Percentiles rank a stretch among this genome's conserved stretches.
Conservation (phyloP, 1,140 invertebrate genomes). For the Drosophila burlai region DNA sequence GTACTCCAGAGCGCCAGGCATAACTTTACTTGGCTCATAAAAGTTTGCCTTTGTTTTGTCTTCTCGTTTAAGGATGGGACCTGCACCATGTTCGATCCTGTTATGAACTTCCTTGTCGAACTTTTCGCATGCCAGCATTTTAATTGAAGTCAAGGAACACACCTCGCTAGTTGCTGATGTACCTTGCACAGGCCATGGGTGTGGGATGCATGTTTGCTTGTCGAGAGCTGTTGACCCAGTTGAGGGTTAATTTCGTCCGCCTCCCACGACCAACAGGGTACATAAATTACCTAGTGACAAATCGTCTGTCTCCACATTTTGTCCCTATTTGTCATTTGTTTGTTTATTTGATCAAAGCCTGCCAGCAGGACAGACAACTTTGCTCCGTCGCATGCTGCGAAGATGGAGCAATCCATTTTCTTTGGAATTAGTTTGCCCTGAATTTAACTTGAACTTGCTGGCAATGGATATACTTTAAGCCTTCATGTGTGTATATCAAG, state of each 20-base stretch:
- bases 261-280: conserved; percentile 9
- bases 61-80: conserved; percentile 3
- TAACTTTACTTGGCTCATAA: conserved; percentile 1
- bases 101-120: conserved; percentile 56
- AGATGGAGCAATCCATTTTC: conserved; percentile 13
- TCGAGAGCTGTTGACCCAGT: conserved; percentile 45
- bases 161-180: conserved; percentile 28
- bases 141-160: conserved; percentile 65
- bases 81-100: conserved; percentile 26
- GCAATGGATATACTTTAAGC: neutral
- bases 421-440: conserved; percentile 9
- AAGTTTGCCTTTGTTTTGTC: conserved; percentile 20
- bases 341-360: conserved; percentile 69
- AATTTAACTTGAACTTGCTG: neutral
- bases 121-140: conserved; percentile 59
- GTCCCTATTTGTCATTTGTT: conserved; percentile 67
- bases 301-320: conserved; percentile 71
- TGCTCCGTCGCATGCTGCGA: conserved; percentile 30
- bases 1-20: conserved; percentile 8
- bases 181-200: neutral
- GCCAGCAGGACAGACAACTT: conserved; percentile 55
- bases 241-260: conserved; percentile 29
- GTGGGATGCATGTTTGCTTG: conserved; percentile 17
- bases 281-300: conserved; percentile 71
- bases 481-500: neutral